Evolutionary conservation across 2,888 invertebrate species (phyloP), one percentile per base, ranked within the genome.

Genomic region (Phasia obesa): DNA sequence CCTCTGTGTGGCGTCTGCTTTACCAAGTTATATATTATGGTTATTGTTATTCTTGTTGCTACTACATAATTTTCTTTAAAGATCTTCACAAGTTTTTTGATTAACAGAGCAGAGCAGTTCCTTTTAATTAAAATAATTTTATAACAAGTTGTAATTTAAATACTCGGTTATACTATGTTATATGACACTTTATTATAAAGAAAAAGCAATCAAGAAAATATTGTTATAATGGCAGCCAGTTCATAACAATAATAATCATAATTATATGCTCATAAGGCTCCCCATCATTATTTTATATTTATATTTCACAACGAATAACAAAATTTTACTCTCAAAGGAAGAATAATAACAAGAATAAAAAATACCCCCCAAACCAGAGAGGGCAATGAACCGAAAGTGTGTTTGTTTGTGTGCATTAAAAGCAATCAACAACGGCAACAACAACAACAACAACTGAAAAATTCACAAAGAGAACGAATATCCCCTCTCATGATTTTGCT

Each of bases 371-470:
- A 51, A 59, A 49, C 38, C 49, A 67, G 13, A 60, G 19, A 49
- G 75, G 57, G 7, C 67, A 75, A 38, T 59, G 67, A 67, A 75
- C 75, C 59, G 0, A 38, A 25, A 49, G 13, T 25, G 13, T 25
- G 27, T 38, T 53, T 23, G 23, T 2, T 2, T 25, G 19, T 27
- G 21, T 17, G 42, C 19, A 1, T 42, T 1, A 62, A 47, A 55
- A 49, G 21, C 47, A 49, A 53, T 21, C 19, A 73, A 19, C 21
- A 57, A 38, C 13, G 31, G n/a, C 38, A 42, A 27, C 27, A 27
- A 3, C 6, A 6, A 3, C 27, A 27, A 3, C 27, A 27, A 5
- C 27, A 6, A n/a, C n/a, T n/a, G 35, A 25, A 53, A 51, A 21
- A 42, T 42, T 17, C 19, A 60, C 17, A 47, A 75, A 38, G 49